These are phyloP conservation scores for Podarcis raffonei DNA, from an alignment of 2,113 vertebrate genomes.

Conservation along the genomic window DNA sequence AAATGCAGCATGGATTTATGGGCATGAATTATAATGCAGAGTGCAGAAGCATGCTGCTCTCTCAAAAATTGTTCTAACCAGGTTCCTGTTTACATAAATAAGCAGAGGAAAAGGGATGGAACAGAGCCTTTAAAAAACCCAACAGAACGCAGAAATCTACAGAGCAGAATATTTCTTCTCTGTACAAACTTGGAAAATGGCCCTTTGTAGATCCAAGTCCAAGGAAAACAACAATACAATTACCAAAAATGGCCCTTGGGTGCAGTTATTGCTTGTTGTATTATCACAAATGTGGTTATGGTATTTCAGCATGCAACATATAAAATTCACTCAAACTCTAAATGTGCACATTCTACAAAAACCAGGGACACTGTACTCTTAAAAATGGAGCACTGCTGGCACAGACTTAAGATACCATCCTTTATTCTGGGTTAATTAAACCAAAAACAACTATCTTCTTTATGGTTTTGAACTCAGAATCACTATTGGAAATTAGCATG, in stretches of 20 bases:
- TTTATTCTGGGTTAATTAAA: background rate
- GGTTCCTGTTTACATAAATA: background rate
- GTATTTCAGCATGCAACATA: background rate
- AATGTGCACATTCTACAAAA: background rate
- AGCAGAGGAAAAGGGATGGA: background rate
- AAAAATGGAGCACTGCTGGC: background rate
- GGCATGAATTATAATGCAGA: background rate
- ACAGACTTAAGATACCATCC: background rate
- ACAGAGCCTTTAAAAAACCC: background rate
- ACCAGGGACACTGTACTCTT: background rate
- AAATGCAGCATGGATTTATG: background rate
- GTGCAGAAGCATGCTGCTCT: background rate
- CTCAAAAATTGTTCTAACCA: background rate
- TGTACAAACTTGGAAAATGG: background rate
- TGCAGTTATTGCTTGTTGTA: background rate
- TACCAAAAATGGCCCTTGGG: background rate
- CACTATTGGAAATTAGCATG: background rate
- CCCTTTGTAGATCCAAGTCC: background rate
- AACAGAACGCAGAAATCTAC: background rate
- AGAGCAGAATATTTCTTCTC: background rate
- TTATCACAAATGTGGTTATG: background rate
- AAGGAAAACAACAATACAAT: background rate
- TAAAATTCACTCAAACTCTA: background rate
- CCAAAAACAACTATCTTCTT: background rate
- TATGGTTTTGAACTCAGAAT: background rate